Percentiles rank a stretch among this genome's conserved stretches.
Evolutionary conservation across 1,140 invertebrate genomes (phyloP).

Genomic region (Drosophila parvula): DNA sequence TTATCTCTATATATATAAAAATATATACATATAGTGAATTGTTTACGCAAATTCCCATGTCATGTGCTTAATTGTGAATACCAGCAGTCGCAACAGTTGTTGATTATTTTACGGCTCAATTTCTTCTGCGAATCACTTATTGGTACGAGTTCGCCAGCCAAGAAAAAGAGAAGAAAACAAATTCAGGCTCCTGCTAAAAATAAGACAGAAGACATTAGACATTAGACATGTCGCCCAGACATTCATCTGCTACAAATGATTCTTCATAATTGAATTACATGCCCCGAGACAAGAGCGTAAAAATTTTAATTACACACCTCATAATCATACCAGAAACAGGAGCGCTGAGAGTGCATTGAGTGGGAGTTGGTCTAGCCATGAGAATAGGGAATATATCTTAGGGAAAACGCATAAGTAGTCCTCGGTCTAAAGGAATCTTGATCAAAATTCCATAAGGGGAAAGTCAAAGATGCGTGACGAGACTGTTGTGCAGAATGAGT

Average conservation of each 20-base stretch:
- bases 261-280: constrained; percentile 82
- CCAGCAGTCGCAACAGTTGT: constrained; percentile 20
- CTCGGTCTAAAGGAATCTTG: constrained; percentile 35
- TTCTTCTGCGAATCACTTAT: constrained; percentile 49
- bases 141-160: neutral
- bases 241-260: constrained; percentile 73
- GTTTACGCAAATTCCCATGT: constrained; percentile 57
- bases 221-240: constrained; percentile 57
- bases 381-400: constrained; percentile 14
- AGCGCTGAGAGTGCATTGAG: constrained; percentile 33
- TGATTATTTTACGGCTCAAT: constrained; percentile 55
- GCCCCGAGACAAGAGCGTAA: constrained; percentile 74
- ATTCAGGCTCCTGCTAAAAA: constrained; percentile 55
- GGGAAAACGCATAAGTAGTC: constrained; percentile 15
- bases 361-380: constrained; percentile 5
- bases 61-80: constrained; percentile 52
- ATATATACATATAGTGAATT: constrained; percentile 5
- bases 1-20: neutral
- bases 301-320: constrained; percentile 83
- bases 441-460: constrained; percentile 66
- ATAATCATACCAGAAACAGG: constrained; percentile 71
- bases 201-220: constrained; percentile 57
- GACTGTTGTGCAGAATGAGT: constrained; percentile 19
- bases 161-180: neutral
- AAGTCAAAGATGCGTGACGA: constrained; percentile 59